A percentile compares a stretch with the other conserved stretches of the same genome.
phyloP scores from a whole-genome alignment of 2,113 vertebrate species.

The Pachycephala philippinensis region DNA sequence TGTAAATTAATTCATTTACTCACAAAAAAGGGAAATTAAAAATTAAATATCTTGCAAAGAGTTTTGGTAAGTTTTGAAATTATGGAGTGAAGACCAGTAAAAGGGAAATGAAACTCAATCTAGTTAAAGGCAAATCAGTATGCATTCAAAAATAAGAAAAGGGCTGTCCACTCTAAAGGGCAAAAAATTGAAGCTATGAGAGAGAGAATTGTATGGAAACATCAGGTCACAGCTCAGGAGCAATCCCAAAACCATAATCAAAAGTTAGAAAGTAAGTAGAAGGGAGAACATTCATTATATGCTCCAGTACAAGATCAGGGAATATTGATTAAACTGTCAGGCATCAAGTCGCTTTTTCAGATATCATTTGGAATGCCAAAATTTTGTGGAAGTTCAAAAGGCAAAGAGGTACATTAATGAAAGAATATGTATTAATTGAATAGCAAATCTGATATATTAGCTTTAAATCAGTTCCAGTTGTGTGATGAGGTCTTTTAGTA shows the following conservation, averaged over 20 bases:
- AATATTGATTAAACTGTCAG: neutral
- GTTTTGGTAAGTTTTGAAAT: neutral
- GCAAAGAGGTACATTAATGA: neutral
- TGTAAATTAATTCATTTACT: neutral
- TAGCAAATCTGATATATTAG: neutral
- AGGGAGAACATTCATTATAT: neutral
- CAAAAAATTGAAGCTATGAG: neutral
- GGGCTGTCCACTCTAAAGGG: accelerated
- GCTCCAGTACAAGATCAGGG: neutral
- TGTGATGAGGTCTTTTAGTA: neutral
- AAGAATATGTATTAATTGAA: neutral
- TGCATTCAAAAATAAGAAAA: neutral
- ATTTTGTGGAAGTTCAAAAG: neutral
- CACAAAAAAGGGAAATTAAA: neutral
- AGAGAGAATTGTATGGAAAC: neutral
- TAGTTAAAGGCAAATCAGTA: neutral
- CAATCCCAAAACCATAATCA: neutral
- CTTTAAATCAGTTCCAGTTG: neutral
- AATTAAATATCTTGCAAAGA: neutral
- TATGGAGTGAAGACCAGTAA: neutral
- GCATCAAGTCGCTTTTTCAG: neutral
- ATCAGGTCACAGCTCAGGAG: neutral
- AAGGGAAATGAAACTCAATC: neutral
- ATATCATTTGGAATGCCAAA: neutral
- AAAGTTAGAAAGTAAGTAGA: neutral